These are phyloP conservation scores for Oithona nana DNA, from an alignment of 2,888 invertebrate genomes.

Conservation along the genomic window DNA sequence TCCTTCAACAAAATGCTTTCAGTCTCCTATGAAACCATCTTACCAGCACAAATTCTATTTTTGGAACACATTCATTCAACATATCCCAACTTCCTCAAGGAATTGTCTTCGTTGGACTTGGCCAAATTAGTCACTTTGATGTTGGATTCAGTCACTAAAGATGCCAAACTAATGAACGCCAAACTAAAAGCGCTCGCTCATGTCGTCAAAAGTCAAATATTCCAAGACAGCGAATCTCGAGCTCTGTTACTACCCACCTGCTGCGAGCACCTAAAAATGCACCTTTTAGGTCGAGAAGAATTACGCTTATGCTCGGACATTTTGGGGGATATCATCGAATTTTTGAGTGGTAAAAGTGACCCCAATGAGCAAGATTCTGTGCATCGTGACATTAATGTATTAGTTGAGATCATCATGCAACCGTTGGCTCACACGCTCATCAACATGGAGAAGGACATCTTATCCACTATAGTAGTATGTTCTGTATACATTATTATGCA, in stretches of 20 bases:
- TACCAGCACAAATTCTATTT: constrained; percentile 46
- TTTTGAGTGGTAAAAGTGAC: constrained; percentile 29
- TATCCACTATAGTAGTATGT: neutral
- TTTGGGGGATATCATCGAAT: constrained; percentile 58
- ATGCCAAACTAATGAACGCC: constrained; percentile 51
- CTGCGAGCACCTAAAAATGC: constrained; percentile 63
- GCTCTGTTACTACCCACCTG: constrained; percentile 60
- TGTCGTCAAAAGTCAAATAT: constrained; percentile 49
- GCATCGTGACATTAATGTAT: neutral
- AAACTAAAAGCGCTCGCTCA: constrained; percentile 64
- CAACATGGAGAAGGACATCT: neutral
- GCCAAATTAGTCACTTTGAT: constrained; percentile 11
- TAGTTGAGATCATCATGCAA: neutral
- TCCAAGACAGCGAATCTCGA: constrained; percentile 61
- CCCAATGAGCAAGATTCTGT: neutral
- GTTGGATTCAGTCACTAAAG: constrained; percentile 34
- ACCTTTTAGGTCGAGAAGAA: constrained; percentile 60
- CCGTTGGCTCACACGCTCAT: neutral
- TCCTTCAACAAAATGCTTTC: constrained; percentile 56
- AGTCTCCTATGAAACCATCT: constrained; percentile 48
- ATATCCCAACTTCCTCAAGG: neutral
- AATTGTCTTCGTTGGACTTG: neutral
- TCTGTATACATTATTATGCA: neutral
- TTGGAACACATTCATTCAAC: neutral
- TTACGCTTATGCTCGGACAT: constrained; percentile 65